Percentiles rank a stretch among this genome's conserved stretches.
Conservation (phyloP, 2,113 vertebrate species). For the Xenus cinereus region DNA sequence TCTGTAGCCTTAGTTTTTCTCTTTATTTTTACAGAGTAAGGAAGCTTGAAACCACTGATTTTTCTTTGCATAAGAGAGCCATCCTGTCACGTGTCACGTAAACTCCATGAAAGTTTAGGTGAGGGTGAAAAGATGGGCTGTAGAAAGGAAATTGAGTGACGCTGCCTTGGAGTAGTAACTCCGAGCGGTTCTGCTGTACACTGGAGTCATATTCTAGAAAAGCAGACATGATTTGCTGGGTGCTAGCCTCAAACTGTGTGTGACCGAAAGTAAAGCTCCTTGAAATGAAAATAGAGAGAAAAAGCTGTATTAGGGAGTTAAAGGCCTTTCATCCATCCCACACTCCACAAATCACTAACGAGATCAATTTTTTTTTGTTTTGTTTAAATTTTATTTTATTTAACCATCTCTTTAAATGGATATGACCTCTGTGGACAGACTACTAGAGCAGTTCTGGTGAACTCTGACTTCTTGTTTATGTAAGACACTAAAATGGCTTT, state of each 20-base stretch:
- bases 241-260: not conserved
- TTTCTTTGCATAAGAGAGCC: not conserved
- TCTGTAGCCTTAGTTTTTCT: not conserved
- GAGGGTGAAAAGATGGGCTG: not conserved
- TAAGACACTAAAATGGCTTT: not conserved
- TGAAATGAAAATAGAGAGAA: not conserved
- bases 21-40: not conserved
- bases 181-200: accelerated
- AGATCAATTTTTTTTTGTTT: not conserved
- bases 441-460: not conserved
- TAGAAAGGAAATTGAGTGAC: not conserved
- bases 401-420: not conserved
- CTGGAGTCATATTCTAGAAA: not conserved
- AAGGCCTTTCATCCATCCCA: not conserved
- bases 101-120: not conserved
- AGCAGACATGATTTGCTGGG: not conserved
- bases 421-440: not conserved
- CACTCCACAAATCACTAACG: not conserved
- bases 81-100: not conserved
- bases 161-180: accelerated
- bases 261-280: not conserved
- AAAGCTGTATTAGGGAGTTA: not conserved
- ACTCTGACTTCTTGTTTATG: not conserved
- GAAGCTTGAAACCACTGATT: not conserved
- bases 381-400: not conserved